A percentile compares a stretch with the other conserved stretches of the same genome.
phyloP scores from a whole-genome alignment of 2,797 vertebrate genomes.

The Numenius phaeopus region DNA sequence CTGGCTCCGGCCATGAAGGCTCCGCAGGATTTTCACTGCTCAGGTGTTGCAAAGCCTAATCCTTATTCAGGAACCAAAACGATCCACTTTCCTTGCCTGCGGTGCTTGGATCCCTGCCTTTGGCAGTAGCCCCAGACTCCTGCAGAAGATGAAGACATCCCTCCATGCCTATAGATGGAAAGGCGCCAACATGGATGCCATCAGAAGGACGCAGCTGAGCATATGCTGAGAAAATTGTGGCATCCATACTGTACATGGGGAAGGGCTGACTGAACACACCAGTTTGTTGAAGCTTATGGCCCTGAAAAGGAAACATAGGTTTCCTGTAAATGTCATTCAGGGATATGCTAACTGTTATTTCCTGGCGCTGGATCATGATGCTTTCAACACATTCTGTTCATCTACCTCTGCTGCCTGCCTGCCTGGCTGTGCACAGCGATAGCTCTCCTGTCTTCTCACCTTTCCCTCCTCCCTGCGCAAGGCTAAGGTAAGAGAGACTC shows the following conservation, averaged over 20 bases:
- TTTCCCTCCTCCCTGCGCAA: conserved; percentile 27
- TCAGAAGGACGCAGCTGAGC: conserved; percentile 76
- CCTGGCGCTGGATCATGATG: conserved; percentile 74
- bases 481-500: conserved; percentile 59
- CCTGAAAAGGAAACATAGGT: conserved; percentile 74
- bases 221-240: conserved; percentile 80
- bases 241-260: conserved; percentile 69
- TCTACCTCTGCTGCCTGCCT: conserved; percentile 69
- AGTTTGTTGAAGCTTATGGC: conserved; percentile 69
- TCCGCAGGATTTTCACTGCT: conserved; percentile 76
- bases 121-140: conserved; percentile 80
- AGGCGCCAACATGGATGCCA: conserved; percentile 73
- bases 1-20: conserved; percentile 57
- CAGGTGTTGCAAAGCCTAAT: conserved; percentile 77
- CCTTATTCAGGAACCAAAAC: conserved; percentile 77
- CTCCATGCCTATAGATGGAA: conserved; percentile 77
- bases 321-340: conserved; percentile 76
- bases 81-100: conserved; percentile 74
- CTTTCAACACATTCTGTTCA: conserved; percentile 67
- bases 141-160: conserved; percentile 80
- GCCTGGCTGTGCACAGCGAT: conserved; percentile 60
- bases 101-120: conserved; percentile 79
- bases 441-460: conserved; percentile 53
- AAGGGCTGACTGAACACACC: conserved; percentile 68
- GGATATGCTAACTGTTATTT: conserved; percentile 73